These are phyloP conservation scores for Gastrophryne carolinensis DNA, from an alignment of 2,797 vertebrate species.

Conservation along the genomic window DNA sequence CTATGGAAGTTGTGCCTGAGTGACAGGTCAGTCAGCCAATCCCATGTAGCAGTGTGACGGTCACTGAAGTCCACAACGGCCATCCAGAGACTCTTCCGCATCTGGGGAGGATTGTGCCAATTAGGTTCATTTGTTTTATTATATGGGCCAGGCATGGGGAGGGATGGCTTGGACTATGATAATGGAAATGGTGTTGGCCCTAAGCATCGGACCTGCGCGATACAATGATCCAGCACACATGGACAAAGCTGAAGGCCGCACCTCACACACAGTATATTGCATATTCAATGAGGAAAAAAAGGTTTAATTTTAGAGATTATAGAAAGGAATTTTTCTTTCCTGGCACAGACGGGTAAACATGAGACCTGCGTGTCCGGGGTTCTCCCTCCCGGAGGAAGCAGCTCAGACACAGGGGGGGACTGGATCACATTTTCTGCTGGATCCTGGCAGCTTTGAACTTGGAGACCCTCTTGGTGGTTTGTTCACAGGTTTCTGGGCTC, in stretches of 20 bases:
- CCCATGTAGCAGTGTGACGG: too few relatives aligned
- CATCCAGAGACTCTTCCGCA: too few relatives aligned
- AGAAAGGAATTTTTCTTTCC: conserved; percentile 27
- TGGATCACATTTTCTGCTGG: conserved; percentile 75
- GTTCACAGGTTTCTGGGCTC: conserved; percentile 64
- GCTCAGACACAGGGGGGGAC: not conserved
- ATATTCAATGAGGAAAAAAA: conserved; percentile 48
- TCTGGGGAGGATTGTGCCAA: too few relatives aligned
- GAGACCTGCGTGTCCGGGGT: not conserved
- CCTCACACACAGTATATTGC: too few relatives aligned
- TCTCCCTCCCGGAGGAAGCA: not conserved
- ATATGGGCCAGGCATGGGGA: too few relatives aligned
- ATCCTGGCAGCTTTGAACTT: conserved; percentile 92
- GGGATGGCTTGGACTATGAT: too few relatives aligned
- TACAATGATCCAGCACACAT: conserved; percentile 53
- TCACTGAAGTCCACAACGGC: too few relatives aligned
- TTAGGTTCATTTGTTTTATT: too few relatives aligned
- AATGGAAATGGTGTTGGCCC: too few relatives aligned
- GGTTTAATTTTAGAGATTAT: conserved; percentile 52
- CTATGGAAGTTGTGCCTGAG: too few relatives aligned
- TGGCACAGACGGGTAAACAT: conserved; percentile 5
- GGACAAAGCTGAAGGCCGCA: conserved; percentile 65
- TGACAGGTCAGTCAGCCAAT: too few relatives aligned
- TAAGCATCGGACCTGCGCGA: too few relatives aligned
- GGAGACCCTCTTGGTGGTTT: conserved; percentile 79